Base-by-base conservation (phyloP, 2,888 invertebrate genomes). In the Sisyra nigra region DNA sequence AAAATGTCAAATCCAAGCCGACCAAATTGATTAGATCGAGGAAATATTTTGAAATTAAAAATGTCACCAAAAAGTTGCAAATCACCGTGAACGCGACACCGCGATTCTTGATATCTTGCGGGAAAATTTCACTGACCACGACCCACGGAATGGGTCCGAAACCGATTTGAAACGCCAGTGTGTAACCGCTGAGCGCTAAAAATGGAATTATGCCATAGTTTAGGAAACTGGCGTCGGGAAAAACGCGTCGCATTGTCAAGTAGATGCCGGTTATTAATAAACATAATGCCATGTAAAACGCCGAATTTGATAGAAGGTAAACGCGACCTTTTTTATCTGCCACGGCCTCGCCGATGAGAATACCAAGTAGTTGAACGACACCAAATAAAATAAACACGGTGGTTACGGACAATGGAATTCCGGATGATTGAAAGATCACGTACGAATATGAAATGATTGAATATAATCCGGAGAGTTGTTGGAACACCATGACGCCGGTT, bases 111-210 rank as follows among this genome's bases (percentile, higher is more conserved):
- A 84, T 80, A 49, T 82, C 76, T 2, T 78, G 69, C 41, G 82
- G 69, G 59, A 88, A 81, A 8, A 88, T 65, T 56, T 88, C 88
- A 3, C 85, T 75, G 14, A 49, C 43, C 70, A 82, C 79, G 67
- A 86, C 71, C 81, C 82, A 83, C 0, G 87, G 86, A 19, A 88
- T 80, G 0, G 87, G 87, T 0, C 87, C 87, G 52, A 77, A 80
- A 34, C 86, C 86, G 33, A 86, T 54, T 0, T 83, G 80, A 61
- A 86, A 87, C 18, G 80, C 71, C n/a, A 81, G 58, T 10, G 82
- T 76, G 58, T 82, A 88, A 1, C 80, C 48, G 11, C 80, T 77
- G 15, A 87, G 58, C 19, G 77, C 72, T 1, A 74, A 51, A 6
- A 87, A 58, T 0, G 87, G 85, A 41, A 87, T 55, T 80, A 82